Evolutionary conservation across 2,113 vertebrate species (phyloP), one percentile per base, ranked within the genome.

Genomic region (Megaptera novaeangliae): DNA sequence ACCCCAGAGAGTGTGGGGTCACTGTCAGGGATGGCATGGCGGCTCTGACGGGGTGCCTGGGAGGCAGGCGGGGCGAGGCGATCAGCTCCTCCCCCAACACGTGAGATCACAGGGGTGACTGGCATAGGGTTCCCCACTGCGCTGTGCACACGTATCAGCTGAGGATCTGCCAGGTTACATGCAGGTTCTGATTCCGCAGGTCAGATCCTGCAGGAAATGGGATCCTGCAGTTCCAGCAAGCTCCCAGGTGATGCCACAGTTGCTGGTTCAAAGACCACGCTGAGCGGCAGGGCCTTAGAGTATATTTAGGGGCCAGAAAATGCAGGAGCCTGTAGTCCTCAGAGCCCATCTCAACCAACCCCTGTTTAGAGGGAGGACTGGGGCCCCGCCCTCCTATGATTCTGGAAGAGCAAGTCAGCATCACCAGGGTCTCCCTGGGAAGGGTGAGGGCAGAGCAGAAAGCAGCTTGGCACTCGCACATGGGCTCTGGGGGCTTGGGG

Each of bases 141-240:
- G 21, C 29, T 1, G 10, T 8, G 10, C 46, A 25, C 61, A 4
- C 15, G 0, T 25, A 34, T 10, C 68, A 3, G 2, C 71, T 11
- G 2, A 27, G 7, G 13, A 11, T 5, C 49, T 39, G 21, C 72
- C 29, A n/a, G 78, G 18, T n/a, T 25, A 31, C 3, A 27, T 9
- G 21, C 14, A 20, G 57, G 36, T 25, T 69, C 57, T 17, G 36
- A 71, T 4, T 29, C 36, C 0, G 0, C 7, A 6, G 18, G 41
- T 23, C 49, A 49, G 75, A 78, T 55, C 75, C 75, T 78, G 31
- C 9, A 6, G 18, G 36, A 55, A 44, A 39, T 15, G 36, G 34
- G 41, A 14, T 34, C 20, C 87, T 3, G 3, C 3, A 0, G n/a
- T 64, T 66, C 77, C 31, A 49, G 15, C 69, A 52, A 41, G 87